Evolutionary conservation across 2,797 vertebrate species (phyloP).

Genomic region (Tinamus major): DNA sequence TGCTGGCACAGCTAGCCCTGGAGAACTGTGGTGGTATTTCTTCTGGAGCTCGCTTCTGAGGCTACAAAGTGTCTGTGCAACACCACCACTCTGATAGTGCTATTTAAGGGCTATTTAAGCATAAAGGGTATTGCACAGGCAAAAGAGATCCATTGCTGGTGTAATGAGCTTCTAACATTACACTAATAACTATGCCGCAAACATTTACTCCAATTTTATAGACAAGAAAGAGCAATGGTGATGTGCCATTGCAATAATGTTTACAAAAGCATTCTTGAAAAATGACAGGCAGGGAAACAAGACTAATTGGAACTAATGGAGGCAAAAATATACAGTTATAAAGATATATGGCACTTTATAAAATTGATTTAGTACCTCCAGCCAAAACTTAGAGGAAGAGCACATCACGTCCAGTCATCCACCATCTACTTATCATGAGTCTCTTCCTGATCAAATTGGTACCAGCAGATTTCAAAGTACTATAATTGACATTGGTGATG

Average conservation of each 20-base stretch:
- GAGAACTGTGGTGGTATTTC: not conserved
- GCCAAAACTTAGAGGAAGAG: slow-evolving; percentile 17
- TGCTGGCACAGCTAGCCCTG: not conserved
- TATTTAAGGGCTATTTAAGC: not conserved
- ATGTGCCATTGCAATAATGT: slow-evolving; percentile 41
- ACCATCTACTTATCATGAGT: not conserved
- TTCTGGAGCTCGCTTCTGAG: not conserved
- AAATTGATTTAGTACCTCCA: slow-evolving; percentile 53
- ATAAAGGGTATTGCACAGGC: not conserved
- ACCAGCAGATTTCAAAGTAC: slow-evolving; percentile 19
- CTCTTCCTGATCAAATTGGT: slow-evolving; percentile 22
- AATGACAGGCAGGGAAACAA: slow-evolving; percentile 48
- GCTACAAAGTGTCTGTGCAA: not conserved
- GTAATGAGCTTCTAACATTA: not conserved
- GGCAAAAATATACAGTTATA: slow-evolving; percentile 37
- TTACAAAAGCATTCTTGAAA: slow-evolving; percentile 42
- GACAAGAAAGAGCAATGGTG: not conserved
- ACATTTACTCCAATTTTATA: slow-evolving; percentile 13
- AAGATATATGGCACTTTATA: slow-evolving; percentile 46
- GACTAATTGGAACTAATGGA: slow-evolving; percentile 60
- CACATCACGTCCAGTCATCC: slow-evolving; percentile 15
- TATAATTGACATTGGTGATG: not conserved
- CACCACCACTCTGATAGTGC: not conserved
- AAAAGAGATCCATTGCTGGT: not conserved
- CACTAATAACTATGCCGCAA: slow-evolving; percentile 1